Evolutionary conservation across 2,797 vertebrate genomes (phyloP), one percentile per base, ranked within the genome.

Genomic region (Melanotaenia boesemani): DNA sequence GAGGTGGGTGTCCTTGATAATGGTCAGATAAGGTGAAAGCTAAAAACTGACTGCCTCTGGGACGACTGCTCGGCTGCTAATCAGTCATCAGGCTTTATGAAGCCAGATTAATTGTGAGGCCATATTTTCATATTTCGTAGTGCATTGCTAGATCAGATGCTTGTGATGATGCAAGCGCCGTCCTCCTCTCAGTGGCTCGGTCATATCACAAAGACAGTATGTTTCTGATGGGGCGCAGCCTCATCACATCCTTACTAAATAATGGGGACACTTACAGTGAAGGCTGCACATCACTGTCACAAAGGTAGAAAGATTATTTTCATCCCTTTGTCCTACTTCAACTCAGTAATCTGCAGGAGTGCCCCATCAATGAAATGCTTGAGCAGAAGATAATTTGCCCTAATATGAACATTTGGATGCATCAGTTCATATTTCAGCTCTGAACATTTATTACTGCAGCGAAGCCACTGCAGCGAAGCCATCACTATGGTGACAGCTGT

Each of bases 41-140:
- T 63, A 79, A 87, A 82, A 91, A 85, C 37, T 39, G 11, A 6
- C 37, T 39, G 8, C 37, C 11, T 82, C 67, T 74, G 62, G 44
- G 57, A 66, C 69, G 37, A 61, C 70, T 80, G 70, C 34, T 36
- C 34, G 5, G 9, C 34, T 36, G 34, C 9, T 5, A 88, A 84
- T 90, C 87, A 79, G 65, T 86, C 71, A 86, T 86, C 85, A 84
- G 77, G 79, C 70, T 88, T 90, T 81, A 83, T 83, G 74, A 89
- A 88, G 71, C 67, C 74, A 83, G 80, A 90, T 86, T 79, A 83
- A 83, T 81, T 82, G 79, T 70, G 71, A 63, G 64, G 70, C 69
- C 72, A 78, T 67, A 65, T 72, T 81, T 81, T 54, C 37, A 2
- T 39, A 2, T 39, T 39, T 12, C 1, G 66, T n/a, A 50, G 58